A percentile compares a stretch with the other conserved stretches of the same genome.
Evolutionary conservation across 2,797 vertebrate species (phyloP).

Genomic region (Anolis apletophallus): DNA sequence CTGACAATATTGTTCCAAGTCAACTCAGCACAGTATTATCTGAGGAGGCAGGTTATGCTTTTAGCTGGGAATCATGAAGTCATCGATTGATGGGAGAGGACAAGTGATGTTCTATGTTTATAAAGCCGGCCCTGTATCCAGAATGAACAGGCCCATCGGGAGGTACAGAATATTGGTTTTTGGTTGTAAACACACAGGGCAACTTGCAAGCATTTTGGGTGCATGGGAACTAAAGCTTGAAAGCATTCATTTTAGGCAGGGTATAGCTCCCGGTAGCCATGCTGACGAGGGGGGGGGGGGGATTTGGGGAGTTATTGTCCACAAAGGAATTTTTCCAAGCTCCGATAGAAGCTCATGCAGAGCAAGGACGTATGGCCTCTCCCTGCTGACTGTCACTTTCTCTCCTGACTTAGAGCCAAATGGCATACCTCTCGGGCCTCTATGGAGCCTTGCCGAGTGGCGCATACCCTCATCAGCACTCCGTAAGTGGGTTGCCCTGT

Average conservation of each 20-base stretch:
- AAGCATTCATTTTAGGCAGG: background rate
- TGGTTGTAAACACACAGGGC: background rate
- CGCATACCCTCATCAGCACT: constrained; percentile 86
- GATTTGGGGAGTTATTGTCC: no score
- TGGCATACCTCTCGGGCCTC: constrained; percentile 86
- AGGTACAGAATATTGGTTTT: background rate
- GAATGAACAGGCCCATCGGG: background rate
- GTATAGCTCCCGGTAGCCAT: no score
- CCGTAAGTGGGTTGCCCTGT: constrained; percentile 80
- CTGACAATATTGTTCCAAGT: background rate
- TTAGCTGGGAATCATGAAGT: background rate
- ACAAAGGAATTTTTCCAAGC: no score
- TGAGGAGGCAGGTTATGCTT: background rate
- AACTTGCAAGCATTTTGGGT: background rate
- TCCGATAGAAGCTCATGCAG: no score
- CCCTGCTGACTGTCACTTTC: constrained; percentile 61
- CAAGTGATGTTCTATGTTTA: background rate
- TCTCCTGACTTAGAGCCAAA: constrained; percentile 86
- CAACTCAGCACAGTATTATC: background rate
- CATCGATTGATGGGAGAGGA: no score
- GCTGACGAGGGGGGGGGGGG: no score
- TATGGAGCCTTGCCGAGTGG: constrained; percentile 85
- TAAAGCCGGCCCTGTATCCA: background rate
- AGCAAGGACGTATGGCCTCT: no score
- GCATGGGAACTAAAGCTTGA: background rate